A percentile compares a stretch with the other conserved stretches of the same genome.
Conservation (phyloP, 1,140 invertebrate species). For the Araneus ventricosus region DNA sequence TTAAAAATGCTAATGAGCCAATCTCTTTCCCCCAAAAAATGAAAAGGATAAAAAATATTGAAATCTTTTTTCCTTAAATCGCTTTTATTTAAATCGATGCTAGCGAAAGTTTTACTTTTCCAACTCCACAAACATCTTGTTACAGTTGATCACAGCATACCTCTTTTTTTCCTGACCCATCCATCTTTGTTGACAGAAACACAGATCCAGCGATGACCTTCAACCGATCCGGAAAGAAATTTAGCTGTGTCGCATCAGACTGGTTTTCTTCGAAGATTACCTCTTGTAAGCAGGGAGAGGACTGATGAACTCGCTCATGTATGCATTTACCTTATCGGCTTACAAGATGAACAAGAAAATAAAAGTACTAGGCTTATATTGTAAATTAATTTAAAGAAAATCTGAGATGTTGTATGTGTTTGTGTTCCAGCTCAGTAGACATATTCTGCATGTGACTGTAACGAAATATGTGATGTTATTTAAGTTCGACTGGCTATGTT, state of each 20-base stretch:
- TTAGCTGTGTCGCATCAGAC: not conserved
- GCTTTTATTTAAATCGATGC: not conserved
- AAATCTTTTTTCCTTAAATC: no score
- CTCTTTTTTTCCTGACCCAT: not conserved
- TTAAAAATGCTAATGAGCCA: not conserved
- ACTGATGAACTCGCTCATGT: not conserved
- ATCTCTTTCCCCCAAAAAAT: not conserved
- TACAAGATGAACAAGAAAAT: no score
- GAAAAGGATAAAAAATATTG: not conserved
- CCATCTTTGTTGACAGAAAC: constrained; percentile 41
- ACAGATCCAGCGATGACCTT: not conserved
- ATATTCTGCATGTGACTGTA: no score
- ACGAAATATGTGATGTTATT: no score
- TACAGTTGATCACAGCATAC: not conserved
- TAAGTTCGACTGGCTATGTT: no score
- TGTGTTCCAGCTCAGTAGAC: no score
- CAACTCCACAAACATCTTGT: not conserved
- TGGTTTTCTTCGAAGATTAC: not conserved
- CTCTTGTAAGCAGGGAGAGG: not conserved
- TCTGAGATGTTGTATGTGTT: no score
- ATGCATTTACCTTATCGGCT: not conserved
- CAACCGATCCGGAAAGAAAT: not conserved
- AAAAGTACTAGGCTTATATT: no score
- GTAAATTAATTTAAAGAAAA: no score
- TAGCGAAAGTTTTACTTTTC: not conserved